Evolutionary conservation across 2,888 invertebrate genomes (phyloP).

Genomic region (Pyrgus malvae): DNA sequence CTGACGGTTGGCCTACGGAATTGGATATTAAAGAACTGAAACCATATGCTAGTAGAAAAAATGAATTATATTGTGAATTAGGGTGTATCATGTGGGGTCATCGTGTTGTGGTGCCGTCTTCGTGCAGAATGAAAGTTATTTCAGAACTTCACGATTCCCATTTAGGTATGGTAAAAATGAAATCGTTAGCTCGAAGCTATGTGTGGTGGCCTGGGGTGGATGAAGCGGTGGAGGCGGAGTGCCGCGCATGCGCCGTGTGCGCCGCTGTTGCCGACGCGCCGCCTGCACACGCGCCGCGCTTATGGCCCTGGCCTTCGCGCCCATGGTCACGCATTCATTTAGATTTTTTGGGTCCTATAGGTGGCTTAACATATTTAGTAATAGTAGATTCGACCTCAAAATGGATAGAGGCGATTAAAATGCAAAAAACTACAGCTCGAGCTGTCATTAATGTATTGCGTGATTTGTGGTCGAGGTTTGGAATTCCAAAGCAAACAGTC

Average conservation of each 20-base stretch:
- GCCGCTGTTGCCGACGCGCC: conserved; percentile 23
- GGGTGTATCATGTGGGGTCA: conserved; percentile 30
- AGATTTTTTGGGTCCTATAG: conserved; percentile 29
- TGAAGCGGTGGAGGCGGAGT: neutral
- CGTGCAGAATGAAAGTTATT: conserved; percentile 12
- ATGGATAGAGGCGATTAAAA: conserved; percentile 31
- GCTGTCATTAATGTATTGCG: neutral
- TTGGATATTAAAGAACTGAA: neutral
- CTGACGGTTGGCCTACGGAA: neutral
- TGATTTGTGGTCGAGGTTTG: conserved; percentile 17
- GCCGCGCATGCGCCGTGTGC: neutral
- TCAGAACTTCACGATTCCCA: conserved; percentile 25
- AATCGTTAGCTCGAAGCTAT: neutral
- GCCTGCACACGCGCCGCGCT: neutral
- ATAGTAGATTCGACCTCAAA: conserved; percentile 29
- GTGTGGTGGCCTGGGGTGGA: neutral
- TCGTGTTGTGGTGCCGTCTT: conserved; percentile 20
- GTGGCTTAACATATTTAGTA: conserved; percentile 31
- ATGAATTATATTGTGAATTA: conserved; percentile 26
- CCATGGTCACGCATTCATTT: neutral
- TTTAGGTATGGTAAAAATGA: conserved; percentile 29
- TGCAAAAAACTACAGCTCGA: neutral
- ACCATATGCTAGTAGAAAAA: neutral
- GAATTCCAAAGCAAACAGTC: conserved; percentile 31
- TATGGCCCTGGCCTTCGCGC: neutral